A percentile compares a stretch with the other conserved stretches of the same genome.
phyloP scores from a whole-genome alignment of 1,140 invertebrate species.

The Ooceraea biroi region DNA sequence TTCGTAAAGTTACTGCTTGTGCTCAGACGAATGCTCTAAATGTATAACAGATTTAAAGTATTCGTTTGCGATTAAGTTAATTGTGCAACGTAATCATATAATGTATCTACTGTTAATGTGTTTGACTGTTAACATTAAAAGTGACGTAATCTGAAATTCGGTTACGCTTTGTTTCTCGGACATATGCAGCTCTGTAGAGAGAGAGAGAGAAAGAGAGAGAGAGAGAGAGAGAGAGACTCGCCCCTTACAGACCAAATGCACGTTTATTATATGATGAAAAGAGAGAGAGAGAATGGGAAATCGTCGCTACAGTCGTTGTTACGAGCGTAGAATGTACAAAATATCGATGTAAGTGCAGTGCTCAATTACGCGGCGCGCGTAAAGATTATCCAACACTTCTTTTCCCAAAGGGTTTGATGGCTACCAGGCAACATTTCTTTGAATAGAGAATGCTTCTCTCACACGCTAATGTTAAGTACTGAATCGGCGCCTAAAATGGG shows the following conservation, averaged over 20 bases:
- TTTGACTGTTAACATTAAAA: conserved; percentile 20
- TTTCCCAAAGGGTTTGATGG: conserved; percentile 64
- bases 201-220: conserved; percentile 10
- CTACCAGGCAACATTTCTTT: conserved; percentile 63
- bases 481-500: conserved; percentile 71
- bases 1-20: background rate
- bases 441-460: conserved; percentile 64
- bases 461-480: conserved; percentile 63
- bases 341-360: conserved; percentile 57
- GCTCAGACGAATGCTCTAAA: background rate
- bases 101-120: background rate
- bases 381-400: conserved; percentile 46
- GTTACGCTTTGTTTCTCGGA: conserved; percentile 10
- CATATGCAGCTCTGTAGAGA: conserved; percentile 16
- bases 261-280: conserved; percentile 34
- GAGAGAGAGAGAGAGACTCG: conserved; percentile 33
- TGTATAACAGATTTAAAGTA: conserved; percentile 5
- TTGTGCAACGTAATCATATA: background rate
- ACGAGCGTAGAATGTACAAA: conserved; percentile 53
- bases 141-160: background rate
- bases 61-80: conserved; percentile 21
- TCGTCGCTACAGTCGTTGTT: conserved; percentile 36
- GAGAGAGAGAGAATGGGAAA: background rate
- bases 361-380: conserved; percentile 49
- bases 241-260: conserved; percentile 45